Percentiles rank a stretch among this genome's conserved stretches.
phyloP scores from a whole-genome alignment of 2,888 invertebrate species.

The Cylloceria caligata region DNA sequence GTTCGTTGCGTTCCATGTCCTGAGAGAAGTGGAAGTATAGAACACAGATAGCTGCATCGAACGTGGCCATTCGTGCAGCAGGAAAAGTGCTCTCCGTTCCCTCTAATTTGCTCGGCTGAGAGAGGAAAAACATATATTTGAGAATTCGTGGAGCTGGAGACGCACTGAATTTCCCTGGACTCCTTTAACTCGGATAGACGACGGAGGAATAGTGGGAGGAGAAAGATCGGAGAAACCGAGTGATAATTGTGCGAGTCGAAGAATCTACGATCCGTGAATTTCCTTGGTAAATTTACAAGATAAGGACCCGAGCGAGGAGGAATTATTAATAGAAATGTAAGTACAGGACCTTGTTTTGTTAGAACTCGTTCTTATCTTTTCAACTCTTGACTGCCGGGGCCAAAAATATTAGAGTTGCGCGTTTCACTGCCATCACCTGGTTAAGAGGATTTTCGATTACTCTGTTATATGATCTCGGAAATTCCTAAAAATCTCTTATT shows the following conservation, averaged over 20 bases:
- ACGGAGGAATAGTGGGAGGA: slow-evolving; percentile 30
- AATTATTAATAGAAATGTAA: slow-evolving; percentile 3
- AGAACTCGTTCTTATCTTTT: background rate
- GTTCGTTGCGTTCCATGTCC: slow-evolving; percentile 15
- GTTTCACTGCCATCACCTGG: no score
- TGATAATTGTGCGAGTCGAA: slow-evolving; percentile 55
- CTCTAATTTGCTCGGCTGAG: slow-evolving; percentile 54
- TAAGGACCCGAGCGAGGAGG: slow-evolving; percentile 1
- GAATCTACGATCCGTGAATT: slow-evolving; percentile 55
- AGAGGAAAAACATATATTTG: slow-evolving; percentile 48
- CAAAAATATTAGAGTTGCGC: no score
- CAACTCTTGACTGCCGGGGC: background rate
- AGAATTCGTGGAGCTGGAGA: slow-evolving; percentile 47
- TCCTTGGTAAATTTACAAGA: slow-evolving; percentile 53
- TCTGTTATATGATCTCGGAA: no score
- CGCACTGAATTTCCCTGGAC: slow-evolving; percentile 51
- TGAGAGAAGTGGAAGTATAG: background rate
- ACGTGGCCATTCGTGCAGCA: slow-evolving; percentile 45
- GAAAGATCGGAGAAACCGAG: slow-evolving; percentile 31
- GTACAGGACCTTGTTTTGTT: background rate
- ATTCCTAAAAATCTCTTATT: no score
- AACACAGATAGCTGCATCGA: slow-evolving; percentile 53
- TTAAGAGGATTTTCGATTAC: no score
- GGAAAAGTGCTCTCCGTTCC: slow-evolving; percentile 35
- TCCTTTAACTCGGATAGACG: slow-evolving; percentile 54